Evolutionary conservation across 1,140 invertebrate species (phyloP), one percentile per base, ranked within the genome.

Genomic region (Maniola jurtina): DNA sequence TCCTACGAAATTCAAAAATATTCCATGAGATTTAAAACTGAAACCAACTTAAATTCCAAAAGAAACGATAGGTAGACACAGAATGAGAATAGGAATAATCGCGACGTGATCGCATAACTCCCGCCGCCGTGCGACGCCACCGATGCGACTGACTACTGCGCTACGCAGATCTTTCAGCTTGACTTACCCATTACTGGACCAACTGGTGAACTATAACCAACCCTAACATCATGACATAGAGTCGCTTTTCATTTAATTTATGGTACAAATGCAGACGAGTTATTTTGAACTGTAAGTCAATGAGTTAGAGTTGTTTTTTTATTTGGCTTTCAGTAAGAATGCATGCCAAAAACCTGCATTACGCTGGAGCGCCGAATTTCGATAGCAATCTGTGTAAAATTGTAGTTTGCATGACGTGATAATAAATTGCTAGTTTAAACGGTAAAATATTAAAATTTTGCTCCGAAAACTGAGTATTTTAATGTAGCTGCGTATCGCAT

Each of bases 311-410:
- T 11, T 40, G 6, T 6, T 40, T 11, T 36, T 38, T 38, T 38
- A 38, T 38, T 7, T 38, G 38, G 38, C 38, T 38, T 11, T 6
- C 38, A 38, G 38, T 25, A 25, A 25, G 1, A 25, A 11, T 6
- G 38, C 2, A 38, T 38, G 38, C 38, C 38, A 38, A 38, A 36
- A 38, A 6, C 7, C 38, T 38, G 10, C 38, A 38, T 38, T 38
- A 38, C 38, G 42, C 42, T 45, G 42, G 9, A 13, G 42, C 42
- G 42, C 42, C 10, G 42, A 45, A 45, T 45, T n/a, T 13, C 42
- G 42, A 45, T 45, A 45, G 42, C 42, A n/a, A 45, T 45, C 42
- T 45, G 42, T 13, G 42, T 45, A 45, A 45, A 45, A 13, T 42
- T 42, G 42, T 45, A 45, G 9, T 45, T 45, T 45, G 42, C 42